phyloP scores from a whole-genome alignment of 1,140 invertebrate genomes.

The Oryctes rhinoceros region DNA sequence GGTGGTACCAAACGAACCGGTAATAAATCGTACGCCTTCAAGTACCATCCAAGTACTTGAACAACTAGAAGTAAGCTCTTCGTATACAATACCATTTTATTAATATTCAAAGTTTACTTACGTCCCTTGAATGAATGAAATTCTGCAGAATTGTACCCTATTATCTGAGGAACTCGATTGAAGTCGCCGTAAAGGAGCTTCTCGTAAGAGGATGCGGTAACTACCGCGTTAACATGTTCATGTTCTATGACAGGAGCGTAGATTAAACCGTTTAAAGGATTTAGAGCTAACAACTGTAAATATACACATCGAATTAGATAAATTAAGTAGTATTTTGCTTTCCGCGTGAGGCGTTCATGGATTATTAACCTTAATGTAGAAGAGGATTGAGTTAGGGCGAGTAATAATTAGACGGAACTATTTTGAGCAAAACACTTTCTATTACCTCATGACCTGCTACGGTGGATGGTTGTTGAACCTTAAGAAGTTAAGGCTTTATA shows the following conservation, averaged over 20 bases:
- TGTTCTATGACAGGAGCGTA: background rate
- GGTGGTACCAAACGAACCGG: background rate
- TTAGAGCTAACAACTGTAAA: background rate
- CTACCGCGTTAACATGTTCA: background rate
- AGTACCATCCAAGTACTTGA: background rate
- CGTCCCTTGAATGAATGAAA: background rate
- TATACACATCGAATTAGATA: background rate
- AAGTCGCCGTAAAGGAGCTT: background rate
- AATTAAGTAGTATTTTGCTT: too few species aligned
- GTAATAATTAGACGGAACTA: too few species aligned
- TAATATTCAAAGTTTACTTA: background rate
- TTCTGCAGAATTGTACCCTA: conserved; percentile 1
- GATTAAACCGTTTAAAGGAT: background rate
- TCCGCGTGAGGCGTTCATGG: too few species aligned
- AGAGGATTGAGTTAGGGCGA: too few species aligned
- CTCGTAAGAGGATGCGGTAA: background rate
- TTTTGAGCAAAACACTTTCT: too few species aligned
- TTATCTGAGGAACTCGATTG: background rate
- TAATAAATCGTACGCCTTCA: background rate
- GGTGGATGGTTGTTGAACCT: too few species aligned
- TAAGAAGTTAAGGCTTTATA: too few species aligned
- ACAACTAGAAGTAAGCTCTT: background rate
- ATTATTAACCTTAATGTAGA: too few species aligned
- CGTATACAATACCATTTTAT: background rate
- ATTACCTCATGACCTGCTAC: too few species aligned